A percentile compares a stretch with the other conserved stretches of the same genome.
Conservation (phyloP, 2,113 vertebrate genomes). For the Ageneiosus marmoratus region DNA sequence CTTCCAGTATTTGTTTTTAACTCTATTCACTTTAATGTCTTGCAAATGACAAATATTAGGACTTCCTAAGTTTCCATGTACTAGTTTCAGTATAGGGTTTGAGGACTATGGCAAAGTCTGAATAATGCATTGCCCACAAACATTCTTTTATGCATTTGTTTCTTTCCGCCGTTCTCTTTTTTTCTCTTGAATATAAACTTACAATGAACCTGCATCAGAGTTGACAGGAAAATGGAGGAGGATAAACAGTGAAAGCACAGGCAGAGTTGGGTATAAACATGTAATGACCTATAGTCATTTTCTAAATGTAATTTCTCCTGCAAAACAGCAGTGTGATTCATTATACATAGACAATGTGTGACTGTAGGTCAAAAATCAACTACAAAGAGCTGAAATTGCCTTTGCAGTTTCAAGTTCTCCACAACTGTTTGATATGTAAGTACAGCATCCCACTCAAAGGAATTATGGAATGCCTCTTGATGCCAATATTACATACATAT, state of each 20-base stretch:
- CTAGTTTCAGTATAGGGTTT: neutral
- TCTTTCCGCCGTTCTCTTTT: neutral
- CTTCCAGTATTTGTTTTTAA: no score
- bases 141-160: constrained; percentile 33
- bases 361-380: constrained; percentile 11
- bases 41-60: no score
- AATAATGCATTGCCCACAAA: constrained; percentile 20
- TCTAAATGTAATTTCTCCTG: constrained; percentile 65
- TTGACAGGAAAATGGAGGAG: neutral
- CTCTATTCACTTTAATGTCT: no score
- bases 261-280: neutral
- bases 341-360: constrained; percentile 57
- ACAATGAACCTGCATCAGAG: neutral
- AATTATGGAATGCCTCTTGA: neutral
- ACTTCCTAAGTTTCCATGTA: neutral
- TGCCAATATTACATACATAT: neutral
- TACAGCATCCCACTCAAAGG: neutral
- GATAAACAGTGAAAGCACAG: constrained; percentile 18
- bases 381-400: constrained; percentile 17
- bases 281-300: constrained; percentile 56
- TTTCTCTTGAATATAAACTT: constrained; percentile 8
- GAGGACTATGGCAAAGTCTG: neutral
- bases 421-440: no score
- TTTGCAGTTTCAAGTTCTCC: no score
- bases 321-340: constrained; percentile 60